Conservation (phyloP, 2,113 vertebrate species). For the Hippocampus barbouri region DNA sequence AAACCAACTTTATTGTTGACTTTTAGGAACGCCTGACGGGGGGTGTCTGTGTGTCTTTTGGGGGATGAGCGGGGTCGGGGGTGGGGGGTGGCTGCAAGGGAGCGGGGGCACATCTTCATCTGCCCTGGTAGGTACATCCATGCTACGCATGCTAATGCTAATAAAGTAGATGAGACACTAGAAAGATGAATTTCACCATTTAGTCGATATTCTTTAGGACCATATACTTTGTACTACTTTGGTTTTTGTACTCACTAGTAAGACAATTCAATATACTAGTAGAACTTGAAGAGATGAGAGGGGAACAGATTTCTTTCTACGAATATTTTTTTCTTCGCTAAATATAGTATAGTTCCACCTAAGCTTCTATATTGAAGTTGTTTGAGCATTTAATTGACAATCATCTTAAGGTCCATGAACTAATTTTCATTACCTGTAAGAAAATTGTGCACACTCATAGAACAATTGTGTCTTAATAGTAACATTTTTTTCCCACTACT, state of each 20-base stretch:
- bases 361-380: no score
- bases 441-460: neutral
- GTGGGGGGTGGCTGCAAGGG: neutral
- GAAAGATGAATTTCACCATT: neutral
- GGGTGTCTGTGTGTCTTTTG: conserved; percentile 1
- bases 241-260: neutral
- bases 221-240: neutral
- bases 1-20: conserved; percentile 74
- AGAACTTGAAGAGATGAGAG: no score
- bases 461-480: no score
- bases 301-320: no score
- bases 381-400: no score
- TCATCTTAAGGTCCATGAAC: no score
- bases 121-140: neutral
- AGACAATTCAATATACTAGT: neutral
- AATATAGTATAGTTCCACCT: no score
- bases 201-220: neutral
- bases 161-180: neutral
- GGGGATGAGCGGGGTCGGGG: neutral
- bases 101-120: neutral
- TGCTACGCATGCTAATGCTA: neutral
- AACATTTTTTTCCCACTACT: no score
- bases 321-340: no score
- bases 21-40: conserved; percentile 58
- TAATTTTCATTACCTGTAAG: no score